These are phyloP conservation scores for Apantesis nais DNA, from an alignment of 2,888 invertebrate species.

Conservation along the genomic window DNA sequence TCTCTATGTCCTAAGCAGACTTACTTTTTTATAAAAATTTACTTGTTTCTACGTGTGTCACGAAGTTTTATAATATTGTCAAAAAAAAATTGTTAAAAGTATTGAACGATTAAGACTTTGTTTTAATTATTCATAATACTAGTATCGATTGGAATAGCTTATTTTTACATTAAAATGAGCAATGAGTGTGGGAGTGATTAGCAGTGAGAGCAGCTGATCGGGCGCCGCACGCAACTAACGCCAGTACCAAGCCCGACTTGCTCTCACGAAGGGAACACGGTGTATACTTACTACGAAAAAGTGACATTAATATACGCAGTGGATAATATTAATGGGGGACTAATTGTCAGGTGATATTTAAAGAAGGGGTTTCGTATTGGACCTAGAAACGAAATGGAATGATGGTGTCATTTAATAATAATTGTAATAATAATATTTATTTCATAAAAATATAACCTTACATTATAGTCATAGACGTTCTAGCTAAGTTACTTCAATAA, in stretches of 20 bases:
- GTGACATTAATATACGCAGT: slow-evolving; percentile 45
- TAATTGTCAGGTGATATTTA: slow-evolving; percentile 46
- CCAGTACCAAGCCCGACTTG: slow-evolving; percentile 61
- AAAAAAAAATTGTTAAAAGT: neutral
- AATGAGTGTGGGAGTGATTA: slow-evolving; percentile 71
- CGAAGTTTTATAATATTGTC: neutral
- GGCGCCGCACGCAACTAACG: slow-evolving; percentile 63
- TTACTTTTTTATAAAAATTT: neutral
- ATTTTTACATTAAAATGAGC: slow-evolving; percentile 50
- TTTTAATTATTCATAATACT: slow-evolving; percentile 6
- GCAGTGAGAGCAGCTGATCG: slow-evolving; percentile 62
- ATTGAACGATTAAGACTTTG: neutral
- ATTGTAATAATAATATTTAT: too few relatives aligned
- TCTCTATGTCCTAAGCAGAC: neutral
- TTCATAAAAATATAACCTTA: too few relatives aligned
- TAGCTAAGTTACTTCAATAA: too few relatives aligned
- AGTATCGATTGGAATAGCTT: slow-evolving; percentile 32
- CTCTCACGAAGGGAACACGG: slow-evolving; percentile 59
- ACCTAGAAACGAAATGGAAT: neutral
- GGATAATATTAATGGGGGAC: slow-evolving; percentile 34
- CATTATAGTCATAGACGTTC: too few relatives aligned
- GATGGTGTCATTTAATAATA: slow-evolving; percentile 9
- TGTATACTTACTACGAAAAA: slow-evolving; percentile 32
- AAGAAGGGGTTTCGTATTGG: slow-evolving; percentile 26
- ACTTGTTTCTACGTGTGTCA: neutral